These are phyloP conservation scores for Malurus leucopterus DNA, from an alignment of 2,797 vertebrate species.

Conservation along the genomic window DNA sequence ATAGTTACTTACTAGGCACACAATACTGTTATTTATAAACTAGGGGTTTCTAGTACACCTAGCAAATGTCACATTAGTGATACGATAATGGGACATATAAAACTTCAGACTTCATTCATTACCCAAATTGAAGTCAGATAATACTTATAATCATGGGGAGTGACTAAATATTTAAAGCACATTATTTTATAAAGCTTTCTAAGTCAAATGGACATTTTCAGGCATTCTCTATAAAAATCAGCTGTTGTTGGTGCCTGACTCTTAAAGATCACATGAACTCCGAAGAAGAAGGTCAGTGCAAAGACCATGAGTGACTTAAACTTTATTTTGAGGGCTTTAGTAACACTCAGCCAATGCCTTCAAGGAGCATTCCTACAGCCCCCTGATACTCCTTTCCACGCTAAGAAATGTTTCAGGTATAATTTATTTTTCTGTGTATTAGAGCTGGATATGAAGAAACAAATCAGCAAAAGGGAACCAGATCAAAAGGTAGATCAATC, in stretches of 20 bases:
- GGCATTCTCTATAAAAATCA: background rate
- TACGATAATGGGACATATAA: background rate
- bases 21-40: background rate
- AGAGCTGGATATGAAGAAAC: background rate
- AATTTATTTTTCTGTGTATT: background rate
- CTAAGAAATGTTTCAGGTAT: background rate
- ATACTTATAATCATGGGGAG: background rate
- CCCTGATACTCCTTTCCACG: rapidly evolving
- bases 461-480: background rate
- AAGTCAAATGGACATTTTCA: background rate
- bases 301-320: background rate
- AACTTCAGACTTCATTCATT: background rate
- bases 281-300: too few species aligned
- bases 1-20: background rate
- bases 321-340: background rate
- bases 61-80: background rate
- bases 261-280: background rate
- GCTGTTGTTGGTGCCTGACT: background rate
- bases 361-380: background rate
- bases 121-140: background rate
- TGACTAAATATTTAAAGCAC: background rate
- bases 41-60: background rate
- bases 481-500: background rate
- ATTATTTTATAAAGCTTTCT: background rate
- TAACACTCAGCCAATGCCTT: background rate